These are phyloP conservation scores for Athetis lepigone DNA, from an alignment of 2,888 invertebrate genomes.

Conservation along the genomic window DNA sequence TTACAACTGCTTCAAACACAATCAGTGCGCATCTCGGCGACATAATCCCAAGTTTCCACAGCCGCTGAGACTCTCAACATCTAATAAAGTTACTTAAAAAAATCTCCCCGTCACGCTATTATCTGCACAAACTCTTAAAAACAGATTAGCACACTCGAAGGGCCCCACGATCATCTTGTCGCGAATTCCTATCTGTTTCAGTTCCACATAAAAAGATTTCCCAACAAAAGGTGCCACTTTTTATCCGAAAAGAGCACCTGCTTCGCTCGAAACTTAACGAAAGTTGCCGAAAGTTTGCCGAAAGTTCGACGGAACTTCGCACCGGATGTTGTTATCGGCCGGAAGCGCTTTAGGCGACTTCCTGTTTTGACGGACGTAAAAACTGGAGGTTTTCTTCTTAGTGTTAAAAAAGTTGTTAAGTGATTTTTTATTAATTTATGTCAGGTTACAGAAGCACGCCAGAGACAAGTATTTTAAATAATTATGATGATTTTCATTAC, in stretches of 20 bases:
- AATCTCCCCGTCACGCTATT: conserved; percentile 61
- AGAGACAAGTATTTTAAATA: conserved; percentile 6
- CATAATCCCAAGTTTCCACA: conserved; percentile 39
- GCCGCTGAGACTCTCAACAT: conserved; percentile 38
- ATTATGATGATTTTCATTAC: too few relatives aligned
- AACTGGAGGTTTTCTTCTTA: conserved; percentile 59
- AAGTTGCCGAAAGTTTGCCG: conserved; percentile 74
- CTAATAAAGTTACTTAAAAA: conserved; percentile 61
- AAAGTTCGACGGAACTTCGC: conserved; percentile 73
- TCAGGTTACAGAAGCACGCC: too few relatives aligned
- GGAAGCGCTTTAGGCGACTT: conserved; percentile 90
- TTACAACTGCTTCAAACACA: conserved; percentile 22
- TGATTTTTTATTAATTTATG: conserved; percentile 40
- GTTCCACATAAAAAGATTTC: conserved; percentile 72
- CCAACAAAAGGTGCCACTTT: conserved; percentile 83
- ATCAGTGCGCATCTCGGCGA: conserved; percentile 34
- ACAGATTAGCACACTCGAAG: conserved; percentile 65
- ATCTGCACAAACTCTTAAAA: conserved; percentile 64
- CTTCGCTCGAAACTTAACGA: conserved; percentile 74
- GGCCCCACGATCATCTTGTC: conserved; percentile 62
- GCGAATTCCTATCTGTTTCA: conserved; percentile 71
- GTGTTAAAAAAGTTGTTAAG: conserved; percentile 53
- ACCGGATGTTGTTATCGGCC: conserved; percentile 90
- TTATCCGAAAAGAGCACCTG: conserved; percentile 88
- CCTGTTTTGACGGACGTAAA: conserved; percentile 87